Base-by-base conservation (phyloP, 2,888 invertebrate species). In the Abscondita cerata region DNA sequence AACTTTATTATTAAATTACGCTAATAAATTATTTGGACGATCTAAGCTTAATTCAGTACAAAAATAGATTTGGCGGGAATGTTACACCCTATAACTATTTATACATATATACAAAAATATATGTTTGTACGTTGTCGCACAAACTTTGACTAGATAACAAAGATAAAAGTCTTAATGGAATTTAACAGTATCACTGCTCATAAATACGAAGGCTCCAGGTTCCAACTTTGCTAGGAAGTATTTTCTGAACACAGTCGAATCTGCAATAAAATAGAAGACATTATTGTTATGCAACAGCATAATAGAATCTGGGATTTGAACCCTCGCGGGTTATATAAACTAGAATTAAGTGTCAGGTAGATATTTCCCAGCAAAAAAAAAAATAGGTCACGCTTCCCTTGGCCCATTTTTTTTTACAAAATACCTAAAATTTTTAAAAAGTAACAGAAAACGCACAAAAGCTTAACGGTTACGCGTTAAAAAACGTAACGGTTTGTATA, bases 101-200 rank as follows among this genome's bases (percentile, higher is more conserved):
- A 44, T 46, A 34, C 47, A 52, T 34, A 36, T n/a, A 12, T n/a
- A 52, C 11, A 52, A 19, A 52, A 15, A 36, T n/a, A n/a, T n/a
- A n/a, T n/a, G 8, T 57, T 62, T 62, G 62, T 62, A 62, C 62
- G 48, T 34, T 15, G 46, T 52, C 46, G 46, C 44, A 46, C 41
- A 57, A 48, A n/a, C n/a, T 47, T 47, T 62, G 62, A 62, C 62
- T 62, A 62, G 62, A 62, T 54, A 62, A 58, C 62, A 58, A 38
- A 16, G 15, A 33, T 25, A 4, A 40, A 55, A 34, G 52, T 34
- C n/a, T 36, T 50, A 55, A 57, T 57, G 58, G 54, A 48, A 58
- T 53, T 58, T 52, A 52, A 52, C 52, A 54, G 19, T 62, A 62
- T 62, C 62, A 62, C 62, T 36, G 50, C 9, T n/a, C n/a, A 40